A percentile compares a stretch with the other conserved stretches of the same genome.
These are phyloP conservation scores for Castor canadensis DNA, from an alignment of 2,113 vertebrate species.

Conservation along the genomic window DNA sequence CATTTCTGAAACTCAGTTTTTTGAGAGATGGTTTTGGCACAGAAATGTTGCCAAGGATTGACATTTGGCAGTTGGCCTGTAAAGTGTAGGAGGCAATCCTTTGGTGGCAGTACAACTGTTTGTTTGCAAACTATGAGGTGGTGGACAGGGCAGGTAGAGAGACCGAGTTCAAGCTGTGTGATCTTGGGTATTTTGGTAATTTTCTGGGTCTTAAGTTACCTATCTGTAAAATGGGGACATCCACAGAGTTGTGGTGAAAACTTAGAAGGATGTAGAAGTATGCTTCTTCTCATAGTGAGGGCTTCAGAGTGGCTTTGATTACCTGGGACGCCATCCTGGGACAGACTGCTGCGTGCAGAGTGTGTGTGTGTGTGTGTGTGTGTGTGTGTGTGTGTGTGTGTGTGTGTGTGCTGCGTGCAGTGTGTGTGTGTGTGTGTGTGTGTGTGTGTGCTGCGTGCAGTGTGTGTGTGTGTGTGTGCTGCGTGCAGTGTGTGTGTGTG, in stretches of 20 bases:
- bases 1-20: slow-evolving; percentile 23
- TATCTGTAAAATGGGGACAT: slow-evolving; percentile 49
- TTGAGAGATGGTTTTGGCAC: not conserved
- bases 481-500: not conserved
- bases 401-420: not conserved
- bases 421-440: not conserved
- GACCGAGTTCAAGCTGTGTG: not conserved
- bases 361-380: not conserved
- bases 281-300: not conserved
- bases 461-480: too few relatives aligned
- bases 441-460: not conserved
- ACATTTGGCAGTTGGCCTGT: not conserved
- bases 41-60: not conserved
- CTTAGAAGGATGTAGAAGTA: not conserved
- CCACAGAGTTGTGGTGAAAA: not conserved
- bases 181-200: not conserved
- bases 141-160: not conserved
- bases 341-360: not conserved
- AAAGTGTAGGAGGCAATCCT: not conserved
- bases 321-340: not conserved
- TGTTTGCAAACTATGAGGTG: not conserved
- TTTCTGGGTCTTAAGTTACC: not conserved
- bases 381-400: not conserved
- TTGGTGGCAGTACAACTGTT: not conserved
- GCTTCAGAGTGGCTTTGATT: not conserved